A percentile compares a stretch with the other conserved stretches of the same genome.
These are phyloP conservation scores for Psittacula derbiana DNA, from an alignment of 2,797 vertebrate genomes.

Conservation along the genomic window DNA sequence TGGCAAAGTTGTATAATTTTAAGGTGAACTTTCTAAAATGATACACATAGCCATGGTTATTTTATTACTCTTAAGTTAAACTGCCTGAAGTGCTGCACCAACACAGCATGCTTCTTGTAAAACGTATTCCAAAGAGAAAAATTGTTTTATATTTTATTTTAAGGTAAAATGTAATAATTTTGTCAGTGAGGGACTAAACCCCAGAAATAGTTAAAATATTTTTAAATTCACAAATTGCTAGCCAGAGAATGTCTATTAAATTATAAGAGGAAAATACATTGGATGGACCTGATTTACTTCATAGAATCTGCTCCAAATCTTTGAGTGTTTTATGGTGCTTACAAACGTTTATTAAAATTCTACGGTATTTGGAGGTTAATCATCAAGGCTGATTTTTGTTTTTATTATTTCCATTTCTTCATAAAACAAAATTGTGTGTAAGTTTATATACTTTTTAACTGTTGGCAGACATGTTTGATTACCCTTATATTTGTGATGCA, in stretches of 20 bases:
- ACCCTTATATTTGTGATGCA: not conserved
- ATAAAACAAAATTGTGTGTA: not conserved
- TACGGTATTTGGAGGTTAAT: not conserved
- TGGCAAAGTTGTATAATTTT: conserved; percentile 27
- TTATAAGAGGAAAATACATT: not conserved
- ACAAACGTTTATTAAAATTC: conserved; percentile 6
- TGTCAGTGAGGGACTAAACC: not conserved
- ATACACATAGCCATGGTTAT: not conserved
- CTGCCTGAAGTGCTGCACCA: not conserved
- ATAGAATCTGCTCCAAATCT: not conserved
- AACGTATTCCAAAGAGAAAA: not conserved
- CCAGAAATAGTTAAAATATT: not conserved
- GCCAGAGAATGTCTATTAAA: not conserved
- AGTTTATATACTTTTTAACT: not conserved
- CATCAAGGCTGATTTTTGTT: not conserved
- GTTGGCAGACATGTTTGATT: not conserved
- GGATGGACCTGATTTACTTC: not conserved
- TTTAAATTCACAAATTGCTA: not conserved
- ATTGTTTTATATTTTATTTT: not conserved
- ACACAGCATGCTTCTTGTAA: not conserved
- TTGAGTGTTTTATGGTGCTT: not conserved
- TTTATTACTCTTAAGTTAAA: conserved; percentile 28
- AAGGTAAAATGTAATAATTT: not conserved
- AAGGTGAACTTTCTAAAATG: conserved; percentile 27
- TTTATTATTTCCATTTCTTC: not conserved